These are phyloP conservation scores for Mythimna albipuncta DNA, from an alignment of 2,888 invertebrate species.

Conservation along the genomic window DNA sequence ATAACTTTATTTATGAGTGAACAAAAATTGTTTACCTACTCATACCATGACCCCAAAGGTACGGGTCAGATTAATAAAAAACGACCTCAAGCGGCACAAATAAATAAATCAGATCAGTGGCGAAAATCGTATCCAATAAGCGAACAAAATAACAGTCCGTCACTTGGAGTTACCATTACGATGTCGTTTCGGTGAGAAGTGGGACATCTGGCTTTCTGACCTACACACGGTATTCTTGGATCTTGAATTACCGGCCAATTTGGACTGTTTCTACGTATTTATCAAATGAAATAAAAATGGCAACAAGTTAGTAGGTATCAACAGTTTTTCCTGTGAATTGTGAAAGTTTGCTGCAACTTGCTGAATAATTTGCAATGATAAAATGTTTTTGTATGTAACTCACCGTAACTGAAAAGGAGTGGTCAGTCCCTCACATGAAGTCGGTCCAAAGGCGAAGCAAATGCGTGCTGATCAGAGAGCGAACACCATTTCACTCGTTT, in stretches of 20 bases:
- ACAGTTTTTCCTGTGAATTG: conserved; percentile 30
- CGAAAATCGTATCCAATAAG: conserved; percentile 66
- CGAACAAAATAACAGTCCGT: conserved; percentile 83
- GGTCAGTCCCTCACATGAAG: conserved; percentile 85
- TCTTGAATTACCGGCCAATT: conserved; percentile 58
- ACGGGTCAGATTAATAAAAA: conserved; percentile 12
- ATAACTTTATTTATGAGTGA: not conserved
- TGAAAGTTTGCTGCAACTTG: conserved; percentile 59
- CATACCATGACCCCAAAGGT: not conserved
- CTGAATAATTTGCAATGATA: conserved; percentile 51
- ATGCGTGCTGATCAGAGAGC: conserved; percentile 77
- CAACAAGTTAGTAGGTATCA: not conserved
- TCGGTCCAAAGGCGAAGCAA: conserved; percentile 76
- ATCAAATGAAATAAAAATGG: conserved; percentile 18
- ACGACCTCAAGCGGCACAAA: conserved; percentile 48
- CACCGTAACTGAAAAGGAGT: conserved; percentile 78
- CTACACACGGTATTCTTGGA: conserved; percentile 79
- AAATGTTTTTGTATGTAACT: conserved; percentile 62
- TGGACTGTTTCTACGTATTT: conserved; percentile 12
- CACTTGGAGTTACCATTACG: conserved; percentile 80
- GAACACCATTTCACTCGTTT: conserved; percentile 88
- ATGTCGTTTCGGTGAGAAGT: conserved; percentile 84
- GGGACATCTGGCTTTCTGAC: conserved; percentile 85
- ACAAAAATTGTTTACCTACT: conserved; percentile 1
- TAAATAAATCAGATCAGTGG: conserved; percentile 74